Base-by-base conservation (phyloP, 2,888 invertebrate species). In the Apodemia zela region DNA sequence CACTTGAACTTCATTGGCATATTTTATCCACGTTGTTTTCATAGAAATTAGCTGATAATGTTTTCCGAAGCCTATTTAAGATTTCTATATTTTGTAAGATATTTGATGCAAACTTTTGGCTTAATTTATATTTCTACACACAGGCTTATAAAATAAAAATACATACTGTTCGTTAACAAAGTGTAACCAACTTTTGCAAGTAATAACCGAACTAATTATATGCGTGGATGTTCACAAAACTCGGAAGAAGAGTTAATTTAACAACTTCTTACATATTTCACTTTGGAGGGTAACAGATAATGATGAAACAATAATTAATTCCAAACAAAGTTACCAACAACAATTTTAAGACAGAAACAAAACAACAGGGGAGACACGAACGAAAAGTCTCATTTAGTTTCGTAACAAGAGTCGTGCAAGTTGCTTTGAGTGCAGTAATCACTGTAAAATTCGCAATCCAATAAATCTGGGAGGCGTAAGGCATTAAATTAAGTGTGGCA, bases 401-500 rank as follows among this genome's bases (percentile, higher is more conserved):
- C 21, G 13, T 51, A 51, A 21, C 25, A 2, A 3, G 21, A 54
- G 13, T 13, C 21, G 21, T 13, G 21, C 21, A 13, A 54, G 11
- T 1, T 54, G 4, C 21, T 51, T 21, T 11, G 11, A 25, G 15
- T 11, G 61, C 63, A 38, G 65, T 61, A 63, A 63, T 65, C 63
- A 61, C 49, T 61, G 60, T 60, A 47, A 51, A n/a, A 60, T 63
- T 65, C 60, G 33, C 42, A 58, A 60, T 38, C 49, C 17, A 47
- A 57, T 80, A 80, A 79, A 79, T 79, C 78, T 73, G 73, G 73
- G 74, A 73, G 73, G 76, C 73, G 74, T 69, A 69, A 63, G 67
- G 71, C 78, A 72, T 76, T 79, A 78, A 79, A 79, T 77, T 78
- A 79, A 77, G 79, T 76, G 75, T 73, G 78, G 75, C 75, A 72